Conservation (phyloP, 2,797 vertebrate genomes). For the Pterois miles region DNA sequence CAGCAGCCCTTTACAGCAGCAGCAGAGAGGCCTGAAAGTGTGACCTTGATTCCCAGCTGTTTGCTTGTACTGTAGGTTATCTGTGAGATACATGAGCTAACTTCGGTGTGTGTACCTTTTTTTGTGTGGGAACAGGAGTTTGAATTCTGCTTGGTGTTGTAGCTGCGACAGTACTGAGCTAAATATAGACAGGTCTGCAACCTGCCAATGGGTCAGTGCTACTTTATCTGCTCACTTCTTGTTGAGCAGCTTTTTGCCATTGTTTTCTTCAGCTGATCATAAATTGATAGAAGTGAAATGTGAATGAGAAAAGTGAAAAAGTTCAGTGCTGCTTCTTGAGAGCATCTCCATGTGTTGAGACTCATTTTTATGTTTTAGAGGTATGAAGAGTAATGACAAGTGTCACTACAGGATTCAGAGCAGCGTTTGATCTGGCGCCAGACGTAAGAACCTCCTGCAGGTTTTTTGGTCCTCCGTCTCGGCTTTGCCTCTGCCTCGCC, state of each 20-base stretch:
- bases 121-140: constrained; percentile 59
- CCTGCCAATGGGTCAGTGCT: constrained; percentile 55
- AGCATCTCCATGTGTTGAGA: not conserved
- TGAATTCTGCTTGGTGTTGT: constrained; percentile 70
- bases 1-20: constrained; percentile 3
- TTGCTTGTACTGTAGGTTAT: constrained; percentile 45
- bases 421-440: constrained; percentile 52
- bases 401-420: constrained; percentile 27
- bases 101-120: constrained; percentile 28
- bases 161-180: constrained; percentile 75
- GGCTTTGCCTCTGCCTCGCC: constrained; percentile 23
- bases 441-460: constrained; percentile 50
- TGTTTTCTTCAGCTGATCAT: not conserved
- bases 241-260: not conserved
- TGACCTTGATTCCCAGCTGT: constrained; percentile 65
- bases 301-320: not conserved
- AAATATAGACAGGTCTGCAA: constrained; percentile 80
- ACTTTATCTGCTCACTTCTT: constrained; percentile 53
- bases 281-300: not conserved
- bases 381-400: constrained; percentile 20
- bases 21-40: constrained; percentile 5
- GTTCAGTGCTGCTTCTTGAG: not conserved
- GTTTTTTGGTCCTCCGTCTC: constrained; percentile 26
- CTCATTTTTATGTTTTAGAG: constrained; percentile 17
- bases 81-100: constrained; percentile 49